These are phyloP conservation scores for Calcarius lapponicus DNA, from an alignment of 2,797 vertebrate genomes.

Conservation along the genomic window DNA sequence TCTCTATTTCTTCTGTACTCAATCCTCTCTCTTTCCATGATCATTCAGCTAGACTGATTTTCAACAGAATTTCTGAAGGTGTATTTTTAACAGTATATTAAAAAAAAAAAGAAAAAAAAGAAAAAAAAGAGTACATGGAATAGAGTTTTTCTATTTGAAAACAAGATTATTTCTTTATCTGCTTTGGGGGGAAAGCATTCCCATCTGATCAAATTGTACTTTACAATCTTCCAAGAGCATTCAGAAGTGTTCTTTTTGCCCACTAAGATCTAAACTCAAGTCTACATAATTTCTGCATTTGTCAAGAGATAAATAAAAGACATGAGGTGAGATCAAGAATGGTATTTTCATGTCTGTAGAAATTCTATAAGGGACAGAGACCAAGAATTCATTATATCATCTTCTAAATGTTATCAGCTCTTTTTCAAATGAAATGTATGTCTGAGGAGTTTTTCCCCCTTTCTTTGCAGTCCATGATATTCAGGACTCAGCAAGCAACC, in stretches of 20 bases:
- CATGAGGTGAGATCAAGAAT: neutral
- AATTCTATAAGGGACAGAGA: neutral
- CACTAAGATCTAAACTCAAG: neutral
- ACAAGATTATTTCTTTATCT: neutral
- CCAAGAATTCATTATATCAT: neutral
- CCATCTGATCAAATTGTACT: neutral
- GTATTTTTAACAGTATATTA: neutral
- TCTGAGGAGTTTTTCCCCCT: neutral
- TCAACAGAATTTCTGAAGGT: neutral
- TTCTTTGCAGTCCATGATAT: neutral
- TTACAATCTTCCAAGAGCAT: neutral
- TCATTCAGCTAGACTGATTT: neutral
- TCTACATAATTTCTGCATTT: neutral
- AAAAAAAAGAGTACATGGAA: neutral
- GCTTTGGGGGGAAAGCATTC: neutral
- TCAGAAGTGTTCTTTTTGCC: neutral
- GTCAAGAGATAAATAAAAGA: neutral
- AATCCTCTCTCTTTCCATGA: neutral
- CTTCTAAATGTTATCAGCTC: neutral
- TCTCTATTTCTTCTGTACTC: neutral
- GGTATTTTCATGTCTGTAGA: neutral
- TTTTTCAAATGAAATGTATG: neutral
- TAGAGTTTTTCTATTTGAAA: neutral
- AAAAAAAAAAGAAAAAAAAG: neutral
- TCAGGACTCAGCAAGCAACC: neutral